Evolutionary conservation across 2,113 vertebrate species (phyloP).

Genomic region (Dromaius novaehollandiae): DNA sequence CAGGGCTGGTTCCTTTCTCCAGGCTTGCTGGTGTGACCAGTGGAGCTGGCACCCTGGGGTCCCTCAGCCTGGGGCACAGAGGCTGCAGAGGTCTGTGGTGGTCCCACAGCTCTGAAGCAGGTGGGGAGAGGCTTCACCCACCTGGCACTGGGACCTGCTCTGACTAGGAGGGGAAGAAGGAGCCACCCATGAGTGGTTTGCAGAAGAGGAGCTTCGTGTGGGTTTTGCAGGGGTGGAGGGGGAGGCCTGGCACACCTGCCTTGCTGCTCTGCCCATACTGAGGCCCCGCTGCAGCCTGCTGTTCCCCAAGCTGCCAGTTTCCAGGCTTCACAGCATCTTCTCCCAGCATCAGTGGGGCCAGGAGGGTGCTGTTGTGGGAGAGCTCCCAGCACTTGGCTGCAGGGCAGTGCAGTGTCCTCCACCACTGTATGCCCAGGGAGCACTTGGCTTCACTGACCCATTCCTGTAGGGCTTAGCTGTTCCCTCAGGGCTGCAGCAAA

Average conservation of each 20-base stretch:
- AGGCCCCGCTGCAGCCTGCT: no score
- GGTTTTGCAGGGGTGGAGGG: neutral
- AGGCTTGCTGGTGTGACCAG: neutral
- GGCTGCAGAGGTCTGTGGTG: neutral
- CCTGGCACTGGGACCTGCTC: neutral
- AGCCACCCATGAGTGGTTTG: neutral
- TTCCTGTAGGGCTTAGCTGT: neutral
- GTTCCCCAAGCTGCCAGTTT: no score
- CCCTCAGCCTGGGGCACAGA: accelerated
- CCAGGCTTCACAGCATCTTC: no score
- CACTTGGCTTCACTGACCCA: accelerated
- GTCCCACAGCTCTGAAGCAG: neutral
- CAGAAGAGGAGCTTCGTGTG: neutral
- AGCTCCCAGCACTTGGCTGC: no score
- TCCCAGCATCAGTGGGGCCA: no score
- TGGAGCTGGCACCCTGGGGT: accelerated
- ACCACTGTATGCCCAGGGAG: accelerated
- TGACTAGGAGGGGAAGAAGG: no score
- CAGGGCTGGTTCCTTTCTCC: neutral
- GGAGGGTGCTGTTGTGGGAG: no score
- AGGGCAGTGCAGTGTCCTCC: neutral
- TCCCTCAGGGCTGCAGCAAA: neutral
- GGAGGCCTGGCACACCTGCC: no score
- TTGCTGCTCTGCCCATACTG: no score
- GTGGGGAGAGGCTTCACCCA: neutral